A percentile compares a stretch with the other conserved stretches of the same genome.
Conservation (phyloP, 1,140 invertebrate species). For the Drosophila tristis region DNA sequence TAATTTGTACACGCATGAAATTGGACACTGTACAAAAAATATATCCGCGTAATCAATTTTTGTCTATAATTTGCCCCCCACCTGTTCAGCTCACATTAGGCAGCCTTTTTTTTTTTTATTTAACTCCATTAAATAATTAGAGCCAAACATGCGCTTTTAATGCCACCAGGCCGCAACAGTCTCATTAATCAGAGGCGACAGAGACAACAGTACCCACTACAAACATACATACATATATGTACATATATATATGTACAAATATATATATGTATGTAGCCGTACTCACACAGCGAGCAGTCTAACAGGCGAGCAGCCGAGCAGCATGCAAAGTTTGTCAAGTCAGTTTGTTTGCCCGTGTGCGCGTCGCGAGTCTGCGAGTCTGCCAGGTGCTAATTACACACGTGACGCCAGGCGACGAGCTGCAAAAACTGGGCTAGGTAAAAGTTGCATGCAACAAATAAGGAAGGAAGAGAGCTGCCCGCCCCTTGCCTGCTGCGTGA, state of each 20-base stretch:
- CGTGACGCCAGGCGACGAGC: constrained; percentile 42
- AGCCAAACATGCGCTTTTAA: constrained; percentile 36
- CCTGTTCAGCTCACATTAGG: no score
- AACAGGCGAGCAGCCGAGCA: constrained; percentile 22
- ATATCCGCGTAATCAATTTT: constrained; percentile 29
- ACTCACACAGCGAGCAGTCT: constrained; percentile 22
- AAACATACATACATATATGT: no score
- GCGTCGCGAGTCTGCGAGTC: constrained; percentile 35
- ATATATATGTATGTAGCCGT: no score
- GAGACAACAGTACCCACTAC: not conserved
- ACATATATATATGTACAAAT: no score
- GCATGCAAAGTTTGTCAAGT: constrained; percentile 55
- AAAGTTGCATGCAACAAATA: constrained; percentile 38
- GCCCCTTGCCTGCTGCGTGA: no score
- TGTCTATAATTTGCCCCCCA: no score
- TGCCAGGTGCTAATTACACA: constrained; percentile 72
- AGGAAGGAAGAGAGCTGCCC: not conserved
- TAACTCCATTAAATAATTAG: constrained; percentile 63
- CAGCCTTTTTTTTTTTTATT: constrained; percentile 6
- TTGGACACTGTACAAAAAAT: no score
- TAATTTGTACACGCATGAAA: no score
- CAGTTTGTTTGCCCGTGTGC: constrained; percentile 46
- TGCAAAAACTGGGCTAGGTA: constrained; percentile 50
- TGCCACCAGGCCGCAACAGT: constrained; percentile 48
- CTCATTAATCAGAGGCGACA: constrained; percentile 55